A percentile compares a stretch with the other conserved stretches of the same genome.
Evolutionary conservation across 2,888 invertebrate species (phyloP).

Genomic region (Rhagonycha lutea): DNA sequence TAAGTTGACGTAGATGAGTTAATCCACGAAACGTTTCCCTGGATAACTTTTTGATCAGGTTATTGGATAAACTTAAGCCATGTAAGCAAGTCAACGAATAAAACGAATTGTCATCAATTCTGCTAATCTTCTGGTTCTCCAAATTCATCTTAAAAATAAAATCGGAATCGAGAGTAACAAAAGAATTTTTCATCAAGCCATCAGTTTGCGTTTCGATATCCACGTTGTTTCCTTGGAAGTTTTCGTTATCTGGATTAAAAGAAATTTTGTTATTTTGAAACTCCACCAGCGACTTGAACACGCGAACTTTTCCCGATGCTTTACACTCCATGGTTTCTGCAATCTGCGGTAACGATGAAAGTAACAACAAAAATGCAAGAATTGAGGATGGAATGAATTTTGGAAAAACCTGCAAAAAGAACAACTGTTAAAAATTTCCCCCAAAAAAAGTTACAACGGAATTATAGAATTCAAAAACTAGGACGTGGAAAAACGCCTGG

Average conservation of each 20-base stretch:
- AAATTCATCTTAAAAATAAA: conserved; percentile 39
- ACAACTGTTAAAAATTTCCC: neutral
- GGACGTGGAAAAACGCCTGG: too few relatives aligned
- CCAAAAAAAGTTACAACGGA: neutral
- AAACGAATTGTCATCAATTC: conserved; percentile 43
- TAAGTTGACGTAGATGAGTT: conserved; percentile 27
- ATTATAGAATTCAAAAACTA: neutral
- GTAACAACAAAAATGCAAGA: neutral
- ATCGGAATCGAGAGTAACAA: conserved; percentile 40
- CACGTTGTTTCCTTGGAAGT: conserved; percentile 40
- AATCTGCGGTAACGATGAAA: neutral
- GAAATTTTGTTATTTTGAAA: conserved; percentile 40
- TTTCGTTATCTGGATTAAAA: conserved; percentile 34
- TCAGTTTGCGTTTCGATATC: conserved; percentile 30
- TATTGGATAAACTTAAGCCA: conserved; percentile 39
- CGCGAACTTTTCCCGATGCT: conserved; percentile 22
- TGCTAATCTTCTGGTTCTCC: conserved; percentile 36
- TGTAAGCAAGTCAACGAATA: conserved; percentile 40
- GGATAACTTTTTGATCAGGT: conserved; percentile 37
- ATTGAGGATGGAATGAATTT: neutral
- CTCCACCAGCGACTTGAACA: conserved; percentile 37
- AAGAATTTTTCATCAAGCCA: conserved; percentile 38
- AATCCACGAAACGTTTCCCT: conserved; percentile 32
- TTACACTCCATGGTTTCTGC: conserved; percentile 21
- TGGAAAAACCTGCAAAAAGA: neutral